Percentiles rank a stretch among this genome's conserved stretches.
Conservation (phyloP, 2,888 invertebrate genomes). For the Xestoiulus laeticollis region DNA sequence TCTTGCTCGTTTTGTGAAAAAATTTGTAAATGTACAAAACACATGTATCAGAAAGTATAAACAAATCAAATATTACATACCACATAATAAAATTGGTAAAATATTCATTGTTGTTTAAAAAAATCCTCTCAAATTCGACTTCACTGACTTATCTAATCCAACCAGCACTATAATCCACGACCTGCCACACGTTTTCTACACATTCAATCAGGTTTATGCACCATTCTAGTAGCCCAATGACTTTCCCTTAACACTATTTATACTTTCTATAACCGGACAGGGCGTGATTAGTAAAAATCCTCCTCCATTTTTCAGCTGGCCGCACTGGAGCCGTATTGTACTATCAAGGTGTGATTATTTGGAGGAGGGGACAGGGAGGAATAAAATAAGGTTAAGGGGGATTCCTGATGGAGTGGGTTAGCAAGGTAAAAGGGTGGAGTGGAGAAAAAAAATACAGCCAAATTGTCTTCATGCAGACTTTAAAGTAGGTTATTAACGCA, state of each 20-base stretch:
- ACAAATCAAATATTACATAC: not conserved
- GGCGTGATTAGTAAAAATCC: constrained; percentile 48
- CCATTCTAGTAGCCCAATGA: constrained; percentile 47
- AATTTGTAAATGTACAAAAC: too few relatives aligned
- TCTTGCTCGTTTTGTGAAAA: too few relatives aligned
- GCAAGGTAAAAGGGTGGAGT: constrained; percentile 50
- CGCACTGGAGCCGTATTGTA: constrained; percentile 46
- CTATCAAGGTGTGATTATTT: constrained; percentile 46
- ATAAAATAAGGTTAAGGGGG: constrained; percentile 49
- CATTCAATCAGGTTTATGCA: constrained; percentile 45
- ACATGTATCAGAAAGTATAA: too few relatives aligned
- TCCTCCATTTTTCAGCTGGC: constrained; percentile 33
- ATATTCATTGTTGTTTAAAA: not conserved
- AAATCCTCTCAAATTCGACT: not conserved
- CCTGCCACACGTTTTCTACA: constrained; percentile 12
- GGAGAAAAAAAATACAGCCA: not conserved
- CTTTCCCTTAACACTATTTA: constrained; percentile 43
- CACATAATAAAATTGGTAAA: not conserved
- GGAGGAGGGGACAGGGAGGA: constrained; percentile 47
- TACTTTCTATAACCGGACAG: constrained; percentile 47
- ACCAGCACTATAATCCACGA: not conserved
- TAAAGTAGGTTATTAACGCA: constrained; percentile 50
- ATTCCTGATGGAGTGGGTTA: constrained; percentile 46
- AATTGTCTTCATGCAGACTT: constrained; percentile 41
- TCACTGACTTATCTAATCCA: constrained; percentile 31